Percentiles rank a stretch among this genome's conserved stretches.
phyloP scores from a whole-genome alignment of 2,888 invertebrate genomes.

The Aspidapion aeneum region DNA sequence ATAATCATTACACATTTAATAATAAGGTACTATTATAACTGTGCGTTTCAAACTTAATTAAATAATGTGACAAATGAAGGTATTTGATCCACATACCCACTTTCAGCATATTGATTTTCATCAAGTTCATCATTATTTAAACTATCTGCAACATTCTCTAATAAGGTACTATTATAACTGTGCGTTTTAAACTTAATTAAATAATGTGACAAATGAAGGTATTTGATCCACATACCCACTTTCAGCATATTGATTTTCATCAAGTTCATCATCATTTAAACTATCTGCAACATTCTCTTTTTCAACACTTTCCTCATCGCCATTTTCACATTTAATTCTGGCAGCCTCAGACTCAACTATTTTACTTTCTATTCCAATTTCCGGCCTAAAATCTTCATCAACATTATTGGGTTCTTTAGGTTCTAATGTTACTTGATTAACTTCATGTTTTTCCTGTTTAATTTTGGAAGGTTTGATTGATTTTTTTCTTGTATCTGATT shows the following conservation, averaged over 20 bases:
- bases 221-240: conserved; percentile 17
- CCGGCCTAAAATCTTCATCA: neutral
- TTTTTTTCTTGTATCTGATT: conserved; percentile 6
- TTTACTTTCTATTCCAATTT: conserved; percentile 8
- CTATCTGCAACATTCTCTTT: conserved; percentile 15
- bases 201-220: too few relatives aligned
- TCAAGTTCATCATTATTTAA: too few relatives aligned
- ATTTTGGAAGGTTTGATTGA: neutral
- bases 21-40: too few relatives aligned
- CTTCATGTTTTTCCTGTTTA: neutral
- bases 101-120: too few relatives aligned
- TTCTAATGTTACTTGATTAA: neutral
- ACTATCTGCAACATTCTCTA: conserved; percentile 13
- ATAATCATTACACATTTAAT: too few relatives aligned
- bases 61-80: too few relatives aligned
- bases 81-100: too few relatives aligned
- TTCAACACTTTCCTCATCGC: conserved; percentile 7
- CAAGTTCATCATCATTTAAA: conserved; percentile 20
- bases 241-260: conserved; percentile 14
- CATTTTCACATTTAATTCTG: too few relatives aligned
- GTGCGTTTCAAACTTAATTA: too few relatives aligned
- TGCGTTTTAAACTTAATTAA: too few relatives aligned
- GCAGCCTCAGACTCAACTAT: too few relatives aligned
- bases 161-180: conserved; percentile 10
- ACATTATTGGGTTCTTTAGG: neutral